phyloP scores from a whole-genome alignment of 2,888 invertebrate species.

The Ecdyonurus torrentis region DNA sequence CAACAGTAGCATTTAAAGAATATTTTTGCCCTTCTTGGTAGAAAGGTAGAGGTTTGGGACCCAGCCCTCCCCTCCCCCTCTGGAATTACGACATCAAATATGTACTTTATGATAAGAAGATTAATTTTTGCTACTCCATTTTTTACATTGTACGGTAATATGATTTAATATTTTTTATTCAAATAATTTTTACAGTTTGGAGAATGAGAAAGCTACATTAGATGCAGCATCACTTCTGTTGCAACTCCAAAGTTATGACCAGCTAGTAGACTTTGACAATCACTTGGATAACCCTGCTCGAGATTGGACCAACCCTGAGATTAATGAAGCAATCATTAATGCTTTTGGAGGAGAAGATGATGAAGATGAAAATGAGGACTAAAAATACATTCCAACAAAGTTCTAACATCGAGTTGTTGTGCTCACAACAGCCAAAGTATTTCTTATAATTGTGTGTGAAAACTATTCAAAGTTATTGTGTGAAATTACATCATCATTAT shows the following conservation, averaged over 20 bases:
- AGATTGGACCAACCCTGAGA: constrained; percentile 72
- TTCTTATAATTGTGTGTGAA: too few species aligned
- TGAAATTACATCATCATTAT: too few species aligned
- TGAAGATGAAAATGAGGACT: background rate
- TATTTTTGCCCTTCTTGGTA: too few species aligned
- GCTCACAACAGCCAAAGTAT: too few species aligned
- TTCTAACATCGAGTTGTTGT: too few species aligned
- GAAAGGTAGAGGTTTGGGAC: too few species aligned
- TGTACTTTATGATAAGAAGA: background rate
- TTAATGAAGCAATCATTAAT: constrained; percentile 40
- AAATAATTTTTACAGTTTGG: background rate
- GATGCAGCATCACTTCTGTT: constrained; percentile 54
- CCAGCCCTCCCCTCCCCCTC: background rate
- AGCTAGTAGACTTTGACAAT: constrained; percentile 88
- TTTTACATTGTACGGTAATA: too few species aligned
- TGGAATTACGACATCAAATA: background rate
- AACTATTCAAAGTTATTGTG: too few species aligned
- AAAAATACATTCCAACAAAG: too few species aligned
- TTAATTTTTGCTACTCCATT: too few species aligned
- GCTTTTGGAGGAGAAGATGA: background rate
- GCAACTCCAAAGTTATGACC: constrained; percentile 44
- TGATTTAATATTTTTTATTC: background rate
- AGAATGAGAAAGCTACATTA: constrained; percentile 26
- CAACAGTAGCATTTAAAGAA: too few species aligned
- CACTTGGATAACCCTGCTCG: constrained; percentile 78